Evolutionary conservation across 1,140 invertebrate genomes (phyloP).

Genomic region (Lordiphosa collinella): DNA sequence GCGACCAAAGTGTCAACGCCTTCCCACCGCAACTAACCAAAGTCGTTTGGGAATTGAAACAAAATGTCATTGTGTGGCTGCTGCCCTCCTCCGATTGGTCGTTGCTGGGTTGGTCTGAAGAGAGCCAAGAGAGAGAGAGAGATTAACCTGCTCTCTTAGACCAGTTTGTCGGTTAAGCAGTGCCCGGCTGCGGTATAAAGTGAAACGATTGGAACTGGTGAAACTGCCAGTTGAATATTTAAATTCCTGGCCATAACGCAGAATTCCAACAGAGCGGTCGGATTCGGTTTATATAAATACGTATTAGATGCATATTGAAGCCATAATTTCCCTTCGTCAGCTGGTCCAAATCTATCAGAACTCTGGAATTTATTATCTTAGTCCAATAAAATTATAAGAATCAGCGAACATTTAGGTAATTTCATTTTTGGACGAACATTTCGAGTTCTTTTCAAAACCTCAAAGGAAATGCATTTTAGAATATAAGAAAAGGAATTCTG

Average conservation of each 20-base stretch:
- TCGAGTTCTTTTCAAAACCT: no score
- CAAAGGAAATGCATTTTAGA: no score
- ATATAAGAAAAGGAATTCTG: no score
- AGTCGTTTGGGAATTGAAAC: conserved; percentile 51
- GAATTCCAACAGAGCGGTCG: background rate
- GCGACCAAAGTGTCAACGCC: conserved; percentile 61
- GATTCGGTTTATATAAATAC: no score
- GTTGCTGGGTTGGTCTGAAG: background rate
- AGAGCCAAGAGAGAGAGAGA: conserved; percentile 1
- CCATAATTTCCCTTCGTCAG: no score
- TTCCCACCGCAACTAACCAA: conserved; percentile 25
- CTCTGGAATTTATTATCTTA: no score
- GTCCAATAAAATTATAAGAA: no score
- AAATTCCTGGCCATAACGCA: background rate
- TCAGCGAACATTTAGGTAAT: no score
- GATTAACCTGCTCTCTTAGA: conserved; percentile 12
- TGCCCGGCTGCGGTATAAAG: conserved; percentile 7
- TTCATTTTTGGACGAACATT: no score
- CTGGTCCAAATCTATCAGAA: no score
- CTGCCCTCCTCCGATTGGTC: conserved; percentile 51
- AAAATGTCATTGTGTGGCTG: conserved; percentile 43
- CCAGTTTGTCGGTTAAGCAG: conserved; percentile 15
- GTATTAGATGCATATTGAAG: no score
- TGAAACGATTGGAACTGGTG: conserved; percentile 13
- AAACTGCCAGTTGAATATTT: conserved; percentile 5